A percentile compares a stretch with the other conserved stretches of the same genome.
Conservation (phyloP, 2,113 vertebrate genomes). For the Misgurnus mizolepis region DNA sequence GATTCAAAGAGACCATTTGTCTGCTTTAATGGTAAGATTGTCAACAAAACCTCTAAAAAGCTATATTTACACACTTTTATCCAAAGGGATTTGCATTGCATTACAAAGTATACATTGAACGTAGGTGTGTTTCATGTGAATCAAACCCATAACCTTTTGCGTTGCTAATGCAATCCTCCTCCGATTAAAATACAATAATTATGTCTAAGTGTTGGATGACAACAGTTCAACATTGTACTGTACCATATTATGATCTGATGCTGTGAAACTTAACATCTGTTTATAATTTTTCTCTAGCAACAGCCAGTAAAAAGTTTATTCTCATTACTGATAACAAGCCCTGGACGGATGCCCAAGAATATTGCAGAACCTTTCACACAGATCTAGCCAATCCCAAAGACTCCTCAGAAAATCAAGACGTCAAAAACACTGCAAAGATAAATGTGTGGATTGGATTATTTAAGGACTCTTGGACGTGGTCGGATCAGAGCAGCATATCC, state of each 20-base stretch:
- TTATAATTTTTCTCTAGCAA: background rate
- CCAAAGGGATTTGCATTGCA: no score
- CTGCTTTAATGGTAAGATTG: conserved; percentile 64
- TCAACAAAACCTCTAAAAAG: background rate
- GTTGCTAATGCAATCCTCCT: no score
- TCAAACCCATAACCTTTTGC: no score
- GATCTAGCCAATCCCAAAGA: conserved; percentile 65
- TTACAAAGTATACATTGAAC: no score
- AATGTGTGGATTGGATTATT: conserved; percentile 69
- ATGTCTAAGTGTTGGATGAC: background rate
- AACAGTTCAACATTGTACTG: background rate
- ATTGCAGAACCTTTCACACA: conserved; percentile 58
- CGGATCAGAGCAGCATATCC: conserved; percentile 61
- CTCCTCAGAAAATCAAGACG: conserved; percentile 53
- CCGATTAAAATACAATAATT: no score
- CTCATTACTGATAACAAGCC: conserved; percentile 53
- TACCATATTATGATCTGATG: background rate
- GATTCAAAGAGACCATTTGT: conserved; percentile 52
- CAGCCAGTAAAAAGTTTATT: background rate
- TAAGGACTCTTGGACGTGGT: conserved; percentile 70
- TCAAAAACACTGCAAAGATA: conserved; percentile 14
- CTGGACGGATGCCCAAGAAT: conserved; percentile 62
- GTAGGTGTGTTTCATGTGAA: no score
- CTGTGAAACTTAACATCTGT: background rate
- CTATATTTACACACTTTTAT: no score